Evolutionary conservation across 2,113 vertebrate genomes (phyloP).

Genomic region (Urocitellus parryii): DNA sequence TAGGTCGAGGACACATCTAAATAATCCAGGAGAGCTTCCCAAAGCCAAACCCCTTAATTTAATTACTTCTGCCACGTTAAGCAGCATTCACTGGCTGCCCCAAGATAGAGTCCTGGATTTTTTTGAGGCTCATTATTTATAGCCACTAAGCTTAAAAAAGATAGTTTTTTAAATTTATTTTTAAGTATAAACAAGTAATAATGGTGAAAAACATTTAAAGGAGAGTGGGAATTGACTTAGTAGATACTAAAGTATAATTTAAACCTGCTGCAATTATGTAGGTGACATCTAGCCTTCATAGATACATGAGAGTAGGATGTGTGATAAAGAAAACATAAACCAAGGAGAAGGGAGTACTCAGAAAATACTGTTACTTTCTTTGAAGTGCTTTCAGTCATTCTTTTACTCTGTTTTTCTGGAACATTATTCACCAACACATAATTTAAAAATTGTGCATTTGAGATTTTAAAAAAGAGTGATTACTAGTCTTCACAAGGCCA

Average conservation of each 20-base stretch:
- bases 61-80: background rate
- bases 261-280: background rate
- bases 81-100: background rate
- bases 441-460: background rate
- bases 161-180: background rate
- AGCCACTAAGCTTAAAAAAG: background rate
- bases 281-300: background rate
- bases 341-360: background rate
- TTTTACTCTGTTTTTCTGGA: background rate
- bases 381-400: background rate
- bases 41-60: background rate
- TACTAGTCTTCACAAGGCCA: background rate
- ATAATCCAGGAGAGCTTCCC: background rate
- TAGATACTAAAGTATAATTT: constrained; percentile 7
- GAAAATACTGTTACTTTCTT: background rate
- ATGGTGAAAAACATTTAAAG: background rate
- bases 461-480: background rate
- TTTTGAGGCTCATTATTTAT: background rate
- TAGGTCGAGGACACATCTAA: background rate
- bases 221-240: background rate
- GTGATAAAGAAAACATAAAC: background rate
- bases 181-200: constrained; percentile 3
- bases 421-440: background rate
- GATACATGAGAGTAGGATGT: background rate
- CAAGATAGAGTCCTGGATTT: background rate